phyloP scores from a whole-genome alignment of 2,113 vertebrate genomes.

The Lota lota region DNA sequence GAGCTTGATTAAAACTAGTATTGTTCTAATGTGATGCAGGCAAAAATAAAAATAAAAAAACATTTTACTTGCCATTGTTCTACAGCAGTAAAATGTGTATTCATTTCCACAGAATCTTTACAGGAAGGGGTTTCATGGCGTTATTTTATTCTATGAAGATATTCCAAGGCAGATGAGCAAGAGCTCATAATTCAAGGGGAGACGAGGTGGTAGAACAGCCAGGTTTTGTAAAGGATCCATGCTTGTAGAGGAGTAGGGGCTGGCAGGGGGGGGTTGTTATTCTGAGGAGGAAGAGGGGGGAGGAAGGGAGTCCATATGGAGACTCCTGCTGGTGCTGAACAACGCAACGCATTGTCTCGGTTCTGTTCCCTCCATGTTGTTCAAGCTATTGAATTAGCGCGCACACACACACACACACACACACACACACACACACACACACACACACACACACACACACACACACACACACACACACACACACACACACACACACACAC shows the following conservation, averaged over 20 bases:
- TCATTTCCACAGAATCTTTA: too few relatives aligned
- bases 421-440: conserved; percentile 2
- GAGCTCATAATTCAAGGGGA: too few relatives aligned
- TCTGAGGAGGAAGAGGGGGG: conserved; percentile 53
- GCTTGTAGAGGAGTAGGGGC: conserved; percentile 36
- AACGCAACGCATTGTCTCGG: conserved; percentile 62
- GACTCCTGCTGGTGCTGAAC: conserved; percentile 59
- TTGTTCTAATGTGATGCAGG: too few relatives aligned
- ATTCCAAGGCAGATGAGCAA: too few relatives aligned
- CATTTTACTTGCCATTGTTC: too few relatives aligned
- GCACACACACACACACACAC: conserved; percentile 14
- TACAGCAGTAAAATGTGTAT: too few relatives aligned
- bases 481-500: conserved; percentile 16
- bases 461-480: conserved; percentile 1
- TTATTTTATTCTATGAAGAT: too few relatives aligned
- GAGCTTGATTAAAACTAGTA: too few relatives aligned
- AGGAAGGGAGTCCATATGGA: conserved; percentile 51
- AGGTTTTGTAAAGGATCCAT: conserved; percentile 2
- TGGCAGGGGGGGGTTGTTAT: conserved; percentile 47
- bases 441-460: not conserved
- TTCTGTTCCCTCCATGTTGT: conserved; percentile 63
- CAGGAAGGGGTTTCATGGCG: too few relatives aligned
- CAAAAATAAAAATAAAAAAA: too few relatives aligned
- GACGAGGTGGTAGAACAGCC: not conserved
- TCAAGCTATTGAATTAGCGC: conserved; percentile 66